Conservation (phyloP, 2,797 vertebrate species). For the Lophotriccus pileatus region DNA sequence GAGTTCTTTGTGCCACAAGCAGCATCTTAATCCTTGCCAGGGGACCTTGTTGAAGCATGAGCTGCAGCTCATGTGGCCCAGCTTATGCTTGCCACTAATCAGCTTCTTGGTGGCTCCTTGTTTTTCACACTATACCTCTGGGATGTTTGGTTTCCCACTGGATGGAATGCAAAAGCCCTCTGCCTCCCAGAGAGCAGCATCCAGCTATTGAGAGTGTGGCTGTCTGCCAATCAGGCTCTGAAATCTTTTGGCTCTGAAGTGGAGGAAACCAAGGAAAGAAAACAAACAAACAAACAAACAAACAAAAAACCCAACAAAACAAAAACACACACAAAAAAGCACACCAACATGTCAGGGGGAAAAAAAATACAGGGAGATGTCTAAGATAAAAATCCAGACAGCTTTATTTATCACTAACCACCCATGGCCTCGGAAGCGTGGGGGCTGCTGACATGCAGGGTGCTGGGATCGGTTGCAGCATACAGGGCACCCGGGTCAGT, state of each 20-base stretch:
- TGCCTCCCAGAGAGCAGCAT: background rate
- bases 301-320: too few relatives aligned
- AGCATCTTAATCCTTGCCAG: background rate
- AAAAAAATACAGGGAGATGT: background rate
- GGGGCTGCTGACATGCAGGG: too few relatives aligned
- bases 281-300: too few relatives aligned
- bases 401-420: background rate
- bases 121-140: rapidly evolving
- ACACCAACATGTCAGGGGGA: too few relatives aligned
- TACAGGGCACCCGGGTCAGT: too few relatives aligned
- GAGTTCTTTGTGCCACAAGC: background rate
- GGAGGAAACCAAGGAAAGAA: background rate
- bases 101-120: background rate
- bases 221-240: background rate
- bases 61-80: background rate
- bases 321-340: too few relatives aligned
- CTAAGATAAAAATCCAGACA: background rate
- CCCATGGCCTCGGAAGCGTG: too few relatives aligned
- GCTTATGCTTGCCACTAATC: background rate
- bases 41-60: rapidly evolving
- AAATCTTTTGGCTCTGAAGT: background rate
- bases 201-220: background rate
- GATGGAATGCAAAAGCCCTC: rapidly evolving
- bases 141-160: background rate
- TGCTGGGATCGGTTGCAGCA: too few relatives aligned